Conservation (phyloP, 2,797 vertebrate genomes). For the Emys orbicularis region DNA sequence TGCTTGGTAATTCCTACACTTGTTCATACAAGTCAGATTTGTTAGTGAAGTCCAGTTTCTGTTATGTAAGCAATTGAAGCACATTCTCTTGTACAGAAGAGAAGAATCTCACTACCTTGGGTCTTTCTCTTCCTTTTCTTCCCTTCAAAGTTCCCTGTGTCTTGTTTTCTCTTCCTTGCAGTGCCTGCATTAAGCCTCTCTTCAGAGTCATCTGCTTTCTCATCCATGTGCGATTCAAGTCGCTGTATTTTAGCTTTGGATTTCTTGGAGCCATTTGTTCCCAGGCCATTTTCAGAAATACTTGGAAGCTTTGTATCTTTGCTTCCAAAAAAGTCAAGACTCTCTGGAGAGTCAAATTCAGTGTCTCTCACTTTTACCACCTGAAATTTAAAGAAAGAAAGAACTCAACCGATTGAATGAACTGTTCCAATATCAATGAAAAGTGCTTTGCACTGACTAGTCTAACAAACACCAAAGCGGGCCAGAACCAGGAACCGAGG, state of each 20-base stretch:
- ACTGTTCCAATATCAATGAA: neutral
- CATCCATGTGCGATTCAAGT: neutral
- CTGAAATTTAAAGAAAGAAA: slow-evolving; percentile 73
- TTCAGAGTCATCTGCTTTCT: neutral
- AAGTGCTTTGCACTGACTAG: too few species aligned
- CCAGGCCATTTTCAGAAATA: neutral
- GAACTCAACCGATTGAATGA: neutral
- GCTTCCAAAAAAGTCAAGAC: slow-evolving; percentile 88
- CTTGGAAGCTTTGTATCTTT: slow-evolving; percentile 32
- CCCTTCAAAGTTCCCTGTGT: neutral
- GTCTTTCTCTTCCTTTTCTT: slow-evolving; percentile 69
- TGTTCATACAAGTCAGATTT: neutral
- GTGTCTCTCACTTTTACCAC: slow-evolving; percentile 74
- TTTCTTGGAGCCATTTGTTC: neutral
- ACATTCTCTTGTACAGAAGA: neutral
- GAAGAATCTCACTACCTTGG: neutral
- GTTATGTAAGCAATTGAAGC: neutral
- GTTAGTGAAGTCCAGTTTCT: neutral
- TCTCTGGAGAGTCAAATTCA: slow-evolving; percentile 42
- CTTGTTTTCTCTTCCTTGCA: slow-evolving; percentile 58
- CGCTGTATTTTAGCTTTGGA: neutral
- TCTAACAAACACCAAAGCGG: too few species aligned
- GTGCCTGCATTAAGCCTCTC: accelerated
- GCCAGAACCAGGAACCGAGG: too few species aligned
- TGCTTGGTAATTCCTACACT: neutral